These are phyloP conservation scores for Bubo bubo DNA, from an alignment of 2,113 vertebrate species.

Conservation along the genomic window DNA sequence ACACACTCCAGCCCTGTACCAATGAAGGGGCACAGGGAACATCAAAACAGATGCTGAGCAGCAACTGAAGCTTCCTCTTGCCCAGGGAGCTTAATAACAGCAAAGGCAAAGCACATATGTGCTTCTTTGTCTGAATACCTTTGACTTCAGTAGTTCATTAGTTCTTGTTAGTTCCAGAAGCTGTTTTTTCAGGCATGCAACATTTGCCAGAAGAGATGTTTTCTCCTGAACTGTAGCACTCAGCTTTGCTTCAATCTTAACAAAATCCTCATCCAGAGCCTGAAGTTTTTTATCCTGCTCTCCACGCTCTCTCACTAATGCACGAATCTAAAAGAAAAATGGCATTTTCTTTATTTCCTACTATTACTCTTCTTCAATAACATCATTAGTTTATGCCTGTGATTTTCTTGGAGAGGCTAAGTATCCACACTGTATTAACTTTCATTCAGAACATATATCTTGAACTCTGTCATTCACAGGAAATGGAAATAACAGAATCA, in stretches of 20 bases:
- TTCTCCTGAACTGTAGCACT: slow-evolving; percentile 85
- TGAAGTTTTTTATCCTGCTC: slow-evolving; percentile 84
- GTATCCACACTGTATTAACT: neutral
- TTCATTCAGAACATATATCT: neutral
- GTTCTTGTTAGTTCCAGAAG: slow-evolving; percentile 84
- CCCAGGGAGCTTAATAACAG: neutral
- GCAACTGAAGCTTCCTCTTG: neutral
- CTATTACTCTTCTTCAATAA: neutral
- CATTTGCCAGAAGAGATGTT: slow-evolving; percentile 80
- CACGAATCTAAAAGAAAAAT: slow-evolving; percentile 80
- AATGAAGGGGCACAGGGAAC: fast-evolving
- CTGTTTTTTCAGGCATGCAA: slow-evolving; percentile 88
- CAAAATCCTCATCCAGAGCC: slow-evolving; percentile 83
- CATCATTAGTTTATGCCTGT: neutral
- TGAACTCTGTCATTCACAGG: neutral
- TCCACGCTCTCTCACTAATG: slow-evolving; percentile 85
- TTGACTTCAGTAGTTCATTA: slow-evolving; percentile 91
- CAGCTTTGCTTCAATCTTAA: slow-evolving; percentile 86
- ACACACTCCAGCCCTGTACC: neutral
- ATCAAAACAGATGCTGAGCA: neutral
- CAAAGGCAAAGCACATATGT: neutral
- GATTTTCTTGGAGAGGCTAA: neutral
- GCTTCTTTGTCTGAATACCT: slow-evolving; percentile 73
- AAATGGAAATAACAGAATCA: neutral
- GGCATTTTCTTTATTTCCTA: neutral